A percentile compares a stretch with the other conserved stretches of the same genome.
Evolutionary conservation across 2,888 invertebrate species (phyloP).

Genomic region (Tenthredo amoena): DNA sequence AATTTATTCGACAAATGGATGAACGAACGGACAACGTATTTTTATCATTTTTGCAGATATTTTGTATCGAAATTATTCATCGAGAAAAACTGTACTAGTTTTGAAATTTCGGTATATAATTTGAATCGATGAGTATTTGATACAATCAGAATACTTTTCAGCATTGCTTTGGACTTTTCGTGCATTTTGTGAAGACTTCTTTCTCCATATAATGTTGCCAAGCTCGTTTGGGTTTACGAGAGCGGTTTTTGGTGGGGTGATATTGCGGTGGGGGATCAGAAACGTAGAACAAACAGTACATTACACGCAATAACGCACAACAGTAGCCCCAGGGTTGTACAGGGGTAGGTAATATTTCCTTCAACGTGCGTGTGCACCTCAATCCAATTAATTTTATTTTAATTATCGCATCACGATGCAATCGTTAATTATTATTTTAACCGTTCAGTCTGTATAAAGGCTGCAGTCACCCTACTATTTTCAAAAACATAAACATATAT

Average conservation of each 20-base stretch:
- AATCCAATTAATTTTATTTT: constrained; percentile 75
- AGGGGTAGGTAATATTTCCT: constrained; percentile 38
- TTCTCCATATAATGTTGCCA: background rate
- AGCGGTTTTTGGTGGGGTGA: constrained; percentile 15
- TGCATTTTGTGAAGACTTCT: background rate
- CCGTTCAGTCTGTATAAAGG: background rate
- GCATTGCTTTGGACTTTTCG: background rate
- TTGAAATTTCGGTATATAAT: background rate
- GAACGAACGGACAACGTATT: background rate
- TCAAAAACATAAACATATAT: background rate
- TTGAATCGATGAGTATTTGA: background rate
- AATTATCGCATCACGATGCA: constrained; percentile 70
- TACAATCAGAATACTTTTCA: background rate
- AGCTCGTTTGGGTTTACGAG: constrained; percentile 11
- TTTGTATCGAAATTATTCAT: background rate
- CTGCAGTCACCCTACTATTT: background rate
- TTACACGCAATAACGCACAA: constrained; percentile 70
- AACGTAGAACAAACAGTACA: constrained; percentile 68
- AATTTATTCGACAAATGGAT: background rate
- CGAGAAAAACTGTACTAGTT: background rate
- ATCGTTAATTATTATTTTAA: constrained; percentile 67
- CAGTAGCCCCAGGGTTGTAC: constrained; percentile 54
- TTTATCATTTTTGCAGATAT: too few species aligned
- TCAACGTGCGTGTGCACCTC: constrained; percentile 53
- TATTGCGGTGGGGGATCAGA: constrained; percentile 50